Percentiles rank a stretch among this genome's conserved stretches.
Conservation (phyloP, 2,797 vertebrate genomes). For the Dermochelys coriacea region DNA sequence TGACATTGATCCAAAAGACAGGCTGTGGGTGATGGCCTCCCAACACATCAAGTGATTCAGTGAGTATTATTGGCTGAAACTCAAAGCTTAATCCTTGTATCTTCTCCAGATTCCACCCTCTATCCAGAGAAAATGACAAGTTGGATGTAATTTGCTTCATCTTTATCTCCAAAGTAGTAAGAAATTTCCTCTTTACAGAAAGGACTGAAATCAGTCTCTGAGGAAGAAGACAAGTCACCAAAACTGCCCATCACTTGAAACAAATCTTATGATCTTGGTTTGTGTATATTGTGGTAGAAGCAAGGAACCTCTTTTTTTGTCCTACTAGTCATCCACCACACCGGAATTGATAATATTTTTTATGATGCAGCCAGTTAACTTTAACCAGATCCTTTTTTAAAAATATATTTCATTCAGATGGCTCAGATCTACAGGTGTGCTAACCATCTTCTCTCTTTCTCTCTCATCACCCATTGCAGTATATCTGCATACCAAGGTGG, state of each 20-base stretch:
- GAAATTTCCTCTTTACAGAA: not conserved
- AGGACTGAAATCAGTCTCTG: not conserved
- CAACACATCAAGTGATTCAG: not conserved
- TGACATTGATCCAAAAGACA: not conserved
- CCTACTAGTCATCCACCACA: not conserved
- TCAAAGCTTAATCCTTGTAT: not conserved
- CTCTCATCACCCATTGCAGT: not conserved
- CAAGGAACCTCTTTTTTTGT: not conserved
- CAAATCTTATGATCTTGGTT: not conserved
- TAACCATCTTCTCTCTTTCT: not conserved
- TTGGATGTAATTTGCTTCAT: not conserved
- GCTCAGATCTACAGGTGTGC: not conserved
- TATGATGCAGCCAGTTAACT: not conserved
- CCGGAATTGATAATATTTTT: not conserved
- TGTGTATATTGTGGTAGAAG: not conserved
- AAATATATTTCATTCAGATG: no score
- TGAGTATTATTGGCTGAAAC: not conserved
- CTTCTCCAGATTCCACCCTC: not conserved
- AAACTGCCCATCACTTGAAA: not conserved
- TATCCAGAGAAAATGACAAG: not conserved
- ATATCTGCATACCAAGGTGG: not conserved
- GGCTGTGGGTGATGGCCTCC: not conserved
- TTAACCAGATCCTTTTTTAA: accelerated
- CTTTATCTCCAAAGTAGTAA: not conserved
- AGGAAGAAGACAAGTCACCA: not conserved